Conservation (phyloP, 2,888 invertebrate species). For the Cetonia aurata region DNA sequence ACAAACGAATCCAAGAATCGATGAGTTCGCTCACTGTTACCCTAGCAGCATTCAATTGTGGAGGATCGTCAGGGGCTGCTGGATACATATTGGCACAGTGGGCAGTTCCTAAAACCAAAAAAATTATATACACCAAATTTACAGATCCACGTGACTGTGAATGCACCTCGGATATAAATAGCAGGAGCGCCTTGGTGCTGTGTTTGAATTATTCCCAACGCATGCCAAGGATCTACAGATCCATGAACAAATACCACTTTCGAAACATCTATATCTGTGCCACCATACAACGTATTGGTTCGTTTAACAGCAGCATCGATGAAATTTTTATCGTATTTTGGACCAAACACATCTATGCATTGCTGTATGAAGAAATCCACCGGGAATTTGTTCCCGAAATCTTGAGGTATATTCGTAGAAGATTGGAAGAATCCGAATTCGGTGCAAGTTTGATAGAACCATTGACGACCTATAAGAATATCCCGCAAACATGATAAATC, state of each 20-base stretch:
- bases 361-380: constrained; percentile 83
- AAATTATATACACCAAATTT: constrained; percentile 1
- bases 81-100: constrained; percentile 97
- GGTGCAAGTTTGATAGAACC: constrained; percentile 96
- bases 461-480: constrained; percentile 76
- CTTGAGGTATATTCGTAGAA: constrained; percentile 74
- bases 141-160: background rate
- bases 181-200: constrained; percentile 73
- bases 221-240: constrained; percentile 91
- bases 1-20: constrained; percentile 69
- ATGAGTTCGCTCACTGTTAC: constrained; percentile 73
- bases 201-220: constrained; percentile 77
- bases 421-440: constrained; percentile 98
- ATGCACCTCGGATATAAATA: constrained; percentile 79
- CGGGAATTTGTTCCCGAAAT: constrained; percentile 83
- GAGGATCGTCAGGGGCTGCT: constrained; percentile 74
- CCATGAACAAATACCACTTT: constrained; percentile 90
- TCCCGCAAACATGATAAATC: background rate
- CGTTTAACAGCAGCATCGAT: constrained; percentile 74
- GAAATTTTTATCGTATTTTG: constrained; percentile 75
- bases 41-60: constrained; percentile 78
- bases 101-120: constrained; percentile 79
- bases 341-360: constrained; percentile 86
- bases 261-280: constrained; percentile 75
- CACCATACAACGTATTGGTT: constrained; percentile 88